Percentiles rank a stretch among this genome's conserved stretches.
Evolutionary conservation across 2,113 vertebrate species (phyloP).

Genomic region (Pedetes capensis): DNA sequence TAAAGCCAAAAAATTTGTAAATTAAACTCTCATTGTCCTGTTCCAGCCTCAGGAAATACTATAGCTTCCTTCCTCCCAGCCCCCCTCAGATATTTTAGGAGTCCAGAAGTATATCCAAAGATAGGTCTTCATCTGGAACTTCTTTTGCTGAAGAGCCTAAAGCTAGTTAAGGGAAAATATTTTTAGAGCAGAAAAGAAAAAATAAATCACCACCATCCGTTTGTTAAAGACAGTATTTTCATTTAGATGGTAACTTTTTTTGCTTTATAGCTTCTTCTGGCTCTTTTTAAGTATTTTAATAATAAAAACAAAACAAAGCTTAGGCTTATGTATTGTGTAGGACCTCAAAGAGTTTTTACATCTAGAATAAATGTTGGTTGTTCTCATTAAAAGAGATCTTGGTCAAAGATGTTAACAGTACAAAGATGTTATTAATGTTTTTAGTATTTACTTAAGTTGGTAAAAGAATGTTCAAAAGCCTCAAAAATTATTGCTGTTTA

Average conservation of each 20-base stretch:
- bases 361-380: slow-evolving; percentile 39
- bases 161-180: not conserved
- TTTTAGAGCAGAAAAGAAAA: slow-evolving; percentile 58
- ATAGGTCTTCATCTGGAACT: slow-evolving; percentile 41
- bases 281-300: slow-evolving; percentile 41
- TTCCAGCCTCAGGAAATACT: slow-evolving; percentile 11
- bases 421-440: slow-evolving; percentile 31
- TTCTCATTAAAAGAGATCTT: not conserved
- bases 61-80: not conserved
- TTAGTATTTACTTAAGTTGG: not conserved
- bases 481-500: not conserved
- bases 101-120: not conserved
- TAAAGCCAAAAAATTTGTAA: slow-evolving; percentile 45
- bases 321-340: not conserved
- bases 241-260: slow-evolving; percentile 4
- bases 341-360: not conserved
- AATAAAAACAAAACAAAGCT: not conserved
- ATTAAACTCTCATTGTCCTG: slow-evolving; percentile 36
- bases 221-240: slow-evolving; percentile 46
- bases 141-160: slow-evolving; percentile 42
- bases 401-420: not conserved
- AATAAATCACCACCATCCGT: slow-evolving; percentile 10
- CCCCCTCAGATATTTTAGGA: slow-evolving; percentile 38
- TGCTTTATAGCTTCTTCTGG: not conserved
- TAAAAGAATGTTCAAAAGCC: slow-evolving; percentile 30